A percentile compares a stretch with the other conserved stretches of the same genome.
Evolutionary conservation across 2,113 vertebrate genomes (phyloP).

Genomic region (Motacilla alba): DNA sequence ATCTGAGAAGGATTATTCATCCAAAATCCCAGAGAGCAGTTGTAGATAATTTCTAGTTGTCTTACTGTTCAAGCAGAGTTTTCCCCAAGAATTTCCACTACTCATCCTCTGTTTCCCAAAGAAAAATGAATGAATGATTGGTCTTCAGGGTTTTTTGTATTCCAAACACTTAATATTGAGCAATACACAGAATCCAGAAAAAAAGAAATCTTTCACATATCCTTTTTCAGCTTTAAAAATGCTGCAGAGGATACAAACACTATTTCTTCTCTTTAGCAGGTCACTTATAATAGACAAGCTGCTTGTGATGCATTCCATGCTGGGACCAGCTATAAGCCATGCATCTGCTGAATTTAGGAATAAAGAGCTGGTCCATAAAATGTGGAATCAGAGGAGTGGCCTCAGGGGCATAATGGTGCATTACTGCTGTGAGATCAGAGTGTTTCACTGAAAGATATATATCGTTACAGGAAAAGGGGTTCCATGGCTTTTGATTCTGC

Average conservation of each 20-base stretch:
- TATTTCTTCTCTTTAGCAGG: constrained; percentile 44
- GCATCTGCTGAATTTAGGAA: constrained; percentile 52
- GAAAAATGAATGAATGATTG: neutral
- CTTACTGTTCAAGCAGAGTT: neutral
- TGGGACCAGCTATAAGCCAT: constrained; percentile 46
- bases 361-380: constrained; percentile 61
- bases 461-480: constrained; percentile 39
- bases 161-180: neutral
- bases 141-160: neutral
- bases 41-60: neutral
- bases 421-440: constrained; percentile 51
- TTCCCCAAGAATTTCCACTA: neutral
- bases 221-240: constrained; percentile 33
- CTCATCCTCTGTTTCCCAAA: neutral
- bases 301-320: constrained; percentile 64
- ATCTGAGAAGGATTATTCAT: neutral
- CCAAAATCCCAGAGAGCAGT: neutral
- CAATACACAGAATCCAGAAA: neutral
- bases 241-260: constrained; percentile 37
- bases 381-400: constrained; percentile 45
- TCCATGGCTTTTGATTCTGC: constrained; percentile 33
- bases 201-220: neutral
- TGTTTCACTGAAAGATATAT: constrained; percentile 52
- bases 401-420: constrained; percentile 52
- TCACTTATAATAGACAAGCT: constrained; percentile 58